Evolutionary conservation across 2,797 vertebrate genomes (phyloP), one percentile per base, ranked within the genome.

Genomic region (Neosalanx taihuensis): DNA sequence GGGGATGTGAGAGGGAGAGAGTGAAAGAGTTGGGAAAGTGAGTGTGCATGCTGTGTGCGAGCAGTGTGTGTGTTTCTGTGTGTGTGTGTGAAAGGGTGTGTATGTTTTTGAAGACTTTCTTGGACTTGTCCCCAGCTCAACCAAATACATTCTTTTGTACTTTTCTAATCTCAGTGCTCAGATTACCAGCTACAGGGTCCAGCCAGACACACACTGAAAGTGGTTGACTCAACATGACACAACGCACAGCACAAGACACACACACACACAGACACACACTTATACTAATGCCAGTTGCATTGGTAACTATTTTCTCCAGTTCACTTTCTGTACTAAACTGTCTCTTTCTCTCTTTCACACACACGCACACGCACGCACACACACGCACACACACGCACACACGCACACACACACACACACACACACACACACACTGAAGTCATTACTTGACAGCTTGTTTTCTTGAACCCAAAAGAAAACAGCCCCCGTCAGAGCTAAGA

Each of bases 91-190:
- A 15, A 53, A 6, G n/a, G 3, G 23, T 5, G 57, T 59, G 57
- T 9, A 9, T 59, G 57, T 59, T 6, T 10, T 26, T 33, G 15
- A 89, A 76, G 82, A 80, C 89, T 85, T 90, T 91, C 87, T 89
- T 89, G 89, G 90, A 89, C 90, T 88, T 33, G 86, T 89, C 60
- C 13, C 84, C 86, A 81, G 84, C 85, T 67, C 86, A 80, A 89
- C 88, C 88, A 90, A 90, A 89, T 87, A 88, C 87, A 91, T 91
- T 91, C 89, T 91, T 89, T 84, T 76, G 80, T 72, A 74, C 81
- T 90, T 88, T 88, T 88, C 89, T 90, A 90, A 91, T 91, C 89
- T 90, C 86, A 84, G 85, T 86, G 70, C 86, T 91, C 90, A 87
- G 89, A 90, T 91, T 91, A 89, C 90, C 87, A 90, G 88, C 88